Base-by-base conservation (phyloP, 2,797 vertebrate genomes). In the Danio jaintianensis region DNA sequence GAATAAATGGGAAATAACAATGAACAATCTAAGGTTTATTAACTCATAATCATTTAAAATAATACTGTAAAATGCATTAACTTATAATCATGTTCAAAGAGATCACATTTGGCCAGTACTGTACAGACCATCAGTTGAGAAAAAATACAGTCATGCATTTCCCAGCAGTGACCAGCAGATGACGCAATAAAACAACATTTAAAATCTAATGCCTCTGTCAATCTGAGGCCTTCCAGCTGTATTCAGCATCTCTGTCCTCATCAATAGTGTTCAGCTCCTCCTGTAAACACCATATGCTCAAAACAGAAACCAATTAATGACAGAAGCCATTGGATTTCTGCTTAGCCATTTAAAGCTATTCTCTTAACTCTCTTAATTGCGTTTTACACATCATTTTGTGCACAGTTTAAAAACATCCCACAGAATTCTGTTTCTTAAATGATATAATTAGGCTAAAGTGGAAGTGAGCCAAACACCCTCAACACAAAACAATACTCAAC, bases 111-210 rank as follows among this genome's bases (percentile, higher is more conserved):
- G 29, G 29, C 29, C 29, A 29, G 29, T 29, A 29, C 29, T 53
- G 18, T 5, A 20, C n/a, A 40, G 9, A 40, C 68, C 38, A 42
- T 7, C 7, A 20, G 52, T 10, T 53, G 6, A 29, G 29, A n/a
- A 29, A 11, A 22, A 52, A 38, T n/a, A 50, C 56, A 43, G 7
- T 13, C 6, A 8, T 55, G 75, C 18, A 70, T 48, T 62, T 69
- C 74, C 82, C 62, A 74, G 43, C 1, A 43, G 4, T 5, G 5
- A 47, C 20, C 86, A 85, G 71, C 71, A 87, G 86, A 81, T 83
- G 86, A 22, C 69, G 43, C 43, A 79, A 77, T 59, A 83, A 80
- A 70, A 42, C 68, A 68, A 85, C 4, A 61, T 70, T 36, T 48
- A 18, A 78, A 45, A 45, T 13, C 5, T 1, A 42, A 18, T 48